Percentiles rank a stretch among this genome's conserved stretches.
Conservation (phyloP, 2,113 vertebrate species). For the Perca fluviatilis region DNA sequence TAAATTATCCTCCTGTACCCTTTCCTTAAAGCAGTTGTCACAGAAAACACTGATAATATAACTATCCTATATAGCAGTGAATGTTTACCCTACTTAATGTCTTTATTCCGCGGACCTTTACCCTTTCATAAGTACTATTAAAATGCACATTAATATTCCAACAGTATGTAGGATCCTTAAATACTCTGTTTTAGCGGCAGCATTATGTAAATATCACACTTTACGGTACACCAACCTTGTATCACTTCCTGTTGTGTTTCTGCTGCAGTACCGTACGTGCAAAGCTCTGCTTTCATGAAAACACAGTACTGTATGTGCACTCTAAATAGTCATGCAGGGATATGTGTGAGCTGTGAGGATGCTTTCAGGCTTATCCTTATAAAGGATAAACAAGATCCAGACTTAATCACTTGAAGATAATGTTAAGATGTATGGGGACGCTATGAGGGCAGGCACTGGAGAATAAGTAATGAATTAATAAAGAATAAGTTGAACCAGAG, state of each 20-base stretch:
- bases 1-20: not conserved
- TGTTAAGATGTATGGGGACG: not conserved
- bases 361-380: not conserved
- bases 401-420: not conserved
- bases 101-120: not conserved
- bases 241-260: not conserved
- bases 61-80: not conserved
- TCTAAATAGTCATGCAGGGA: not conserved
- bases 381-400: not conserved
- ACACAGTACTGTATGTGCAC: not conserved
- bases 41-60: not conserved
- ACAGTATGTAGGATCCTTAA: not conserved
- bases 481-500: not conserved
- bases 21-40: not conserved
- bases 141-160: conserved; percentile 10
- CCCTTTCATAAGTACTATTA: not conserved
- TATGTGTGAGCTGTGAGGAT: conserved; percentile 1
- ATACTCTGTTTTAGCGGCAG: not conserved
- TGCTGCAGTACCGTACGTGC: not conserved
- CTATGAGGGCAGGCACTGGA: not conserved
- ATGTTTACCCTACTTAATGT: not conserved
- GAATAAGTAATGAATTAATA: not conserved
- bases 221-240: not conserved
- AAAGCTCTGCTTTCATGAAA: not conserved
- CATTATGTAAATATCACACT: conserved; percentile 22